A percentile compares a stretch with the other conserved stretches of the same genome.
phyloP scores from a whole-genome alignment of 1,140 invertebrate species.

The Drosophila persimilis region DNA sequence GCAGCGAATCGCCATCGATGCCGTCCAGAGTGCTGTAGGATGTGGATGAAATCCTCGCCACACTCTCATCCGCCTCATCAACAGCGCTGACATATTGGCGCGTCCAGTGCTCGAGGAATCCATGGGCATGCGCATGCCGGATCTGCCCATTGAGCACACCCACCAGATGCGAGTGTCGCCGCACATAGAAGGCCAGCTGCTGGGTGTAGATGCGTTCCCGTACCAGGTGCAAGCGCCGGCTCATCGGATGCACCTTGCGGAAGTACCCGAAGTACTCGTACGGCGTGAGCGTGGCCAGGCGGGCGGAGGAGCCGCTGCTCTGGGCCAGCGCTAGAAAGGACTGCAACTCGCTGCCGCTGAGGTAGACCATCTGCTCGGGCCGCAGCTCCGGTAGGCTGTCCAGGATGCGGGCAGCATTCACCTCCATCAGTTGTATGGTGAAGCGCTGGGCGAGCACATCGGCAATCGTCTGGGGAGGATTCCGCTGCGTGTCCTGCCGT shows the following conservation, averaged over 20 bases:
- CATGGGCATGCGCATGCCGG: constrained; percentile 48
- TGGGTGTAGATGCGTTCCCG: constrained; percentile 70
- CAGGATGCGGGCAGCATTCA: constrained; percentile 54
- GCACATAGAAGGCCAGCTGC: constrained; percentile 70
- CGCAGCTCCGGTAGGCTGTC: constrained; percentile 60
- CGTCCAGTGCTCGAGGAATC: constrained; percentile 70
- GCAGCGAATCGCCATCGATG: constrained; percentile 19
- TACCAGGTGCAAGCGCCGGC: constrained; percentile 59
- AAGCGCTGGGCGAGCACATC: constrained; percentile 62
- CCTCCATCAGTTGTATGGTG: constrained; percentile 51
- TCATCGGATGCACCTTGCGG: constrained; percentile 65
- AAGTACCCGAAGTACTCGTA: constrained; percentile 77
- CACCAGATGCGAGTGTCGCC: constrained; percentile 63
- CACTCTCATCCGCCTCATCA: constrained; percentile 56
- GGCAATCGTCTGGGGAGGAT: constrained; percentile 69
- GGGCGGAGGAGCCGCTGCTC: constrained; percentile 40
- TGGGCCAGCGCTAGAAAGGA: constrained; percentile 54
- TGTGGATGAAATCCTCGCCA: constrained; percentile 38
- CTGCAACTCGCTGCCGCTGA: constrained; percentile 56
- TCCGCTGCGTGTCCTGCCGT: constrained; percentile 60
- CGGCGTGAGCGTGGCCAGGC: constrained; percentile 60
- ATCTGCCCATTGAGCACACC: constrained; percentile 64
- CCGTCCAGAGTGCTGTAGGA: constrained; percentile 39
- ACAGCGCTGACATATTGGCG: constrained; percentile 63
- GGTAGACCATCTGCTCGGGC: constrained; percentile 28